A percentile compares a stretch with the other conserved stretches of the same genome.
These are phyloP conservation scores for Siniperca undulata DNA, from an alignment of 2,797 vertebrate genomes.

Conservation along the genomic window DNA sequence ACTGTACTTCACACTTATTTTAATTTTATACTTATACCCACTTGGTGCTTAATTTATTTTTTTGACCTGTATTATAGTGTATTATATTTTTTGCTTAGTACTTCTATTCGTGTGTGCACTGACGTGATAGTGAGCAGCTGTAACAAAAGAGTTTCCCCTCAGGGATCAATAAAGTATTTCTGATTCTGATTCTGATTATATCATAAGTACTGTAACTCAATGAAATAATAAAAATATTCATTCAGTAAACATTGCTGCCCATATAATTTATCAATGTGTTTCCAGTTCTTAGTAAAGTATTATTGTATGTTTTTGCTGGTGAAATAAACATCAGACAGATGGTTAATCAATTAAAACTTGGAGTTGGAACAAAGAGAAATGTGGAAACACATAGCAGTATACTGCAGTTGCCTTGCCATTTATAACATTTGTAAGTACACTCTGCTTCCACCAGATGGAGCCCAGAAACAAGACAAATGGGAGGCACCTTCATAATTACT, in stretches of 20 bases:
- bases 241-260: background rate
- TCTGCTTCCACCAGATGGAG: constrained; percentile 70
- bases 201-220: background rate
- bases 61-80: too few relatives aligned
- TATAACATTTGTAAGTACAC: constrained; percentile 15
- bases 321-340: background rate
- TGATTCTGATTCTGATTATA: background rate
- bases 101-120: too few relatives aligned
- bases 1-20: too few relatives aligned
- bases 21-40: too few relatives aligned
- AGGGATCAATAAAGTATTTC: too few relatives aligned
- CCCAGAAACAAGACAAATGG: constrained; percentile 15
- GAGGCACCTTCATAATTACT: constrained; percentile 34
- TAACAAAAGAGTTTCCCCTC: too few relatives aligned
- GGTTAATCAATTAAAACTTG: background rate
- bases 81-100: too few relatives aligned
- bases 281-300: background rate
- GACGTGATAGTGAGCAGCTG: too few relatives aligned
- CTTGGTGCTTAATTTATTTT: too few relatives aligned
- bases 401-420: background rate
- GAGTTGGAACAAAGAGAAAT: background rate
- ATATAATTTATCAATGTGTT: background rate
- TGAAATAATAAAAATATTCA: background rate
- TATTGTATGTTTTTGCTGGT: background rate
- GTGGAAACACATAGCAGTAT: background rate